A percentile compares a stretch with the other conserved stretches of the same genome.
phyloP scores from a whole-genome alignment of 2,888 invertebrate species.

The Melanostoma scalare region DNA sequence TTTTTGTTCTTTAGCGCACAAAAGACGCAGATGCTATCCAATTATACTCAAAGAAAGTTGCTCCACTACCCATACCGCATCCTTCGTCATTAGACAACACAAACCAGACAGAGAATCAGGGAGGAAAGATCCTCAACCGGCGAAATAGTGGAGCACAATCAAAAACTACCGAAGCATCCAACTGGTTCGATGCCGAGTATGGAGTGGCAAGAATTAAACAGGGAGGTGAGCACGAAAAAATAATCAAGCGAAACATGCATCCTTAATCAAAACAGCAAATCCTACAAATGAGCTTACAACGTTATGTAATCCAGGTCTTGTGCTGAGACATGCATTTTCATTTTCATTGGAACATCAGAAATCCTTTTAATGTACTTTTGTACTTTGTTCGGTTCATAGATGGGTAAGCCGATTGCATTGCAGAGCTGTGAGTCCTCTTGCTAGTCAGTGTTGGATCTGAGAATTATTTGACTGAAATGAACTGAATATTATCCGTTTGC shows the following conservation, averaged over 20 bases:
- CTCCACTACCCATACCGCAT: conserved; percentile 74
- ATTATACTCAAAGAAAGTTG: conserved; percentile 85
- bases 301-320: conserved; percentile 42
- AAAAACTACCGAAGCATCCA: conserved; percentile 78
- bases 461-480: conserved; percentile 35
- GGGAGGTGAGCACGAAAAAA: conserved; percentile 81
- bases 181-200: conserved; percentile 83
- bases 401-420: conserved; percentile 60
- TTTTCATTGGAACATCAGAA: conserved; percentile 50
- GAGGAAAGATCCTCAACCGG: conserved; percentile 73
- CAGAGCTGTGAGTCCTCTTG: conserved; percentile 4
- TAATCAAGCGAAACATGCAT: conserved; percentile 46
- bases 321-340: conserved; percentile 49
- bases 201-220: conserved; percentile 85
- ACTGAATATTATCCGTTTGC: conserved; percentile 56
- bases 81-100: conserved; percentile 55
- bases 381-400: conserved; percentile 53
- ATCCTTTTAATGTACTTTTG: conserved; percentile 67
- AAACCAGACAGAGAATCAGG: conserved; percentile 70
- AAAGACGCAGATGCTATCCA: conserved; percentile 85
- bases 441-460: conserved; percentile 14
- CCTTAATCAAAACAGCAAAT: conserved; percentile 66
- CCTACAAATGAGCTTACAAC: conserved; percentile 64
- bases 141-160: conserved; percentile 77
- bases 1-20: conserved; percentile 83